phyloP scores from a whole-genome alignment of 2,113 vertebrate genomes.

The Hystrix brachyura region DNA sequence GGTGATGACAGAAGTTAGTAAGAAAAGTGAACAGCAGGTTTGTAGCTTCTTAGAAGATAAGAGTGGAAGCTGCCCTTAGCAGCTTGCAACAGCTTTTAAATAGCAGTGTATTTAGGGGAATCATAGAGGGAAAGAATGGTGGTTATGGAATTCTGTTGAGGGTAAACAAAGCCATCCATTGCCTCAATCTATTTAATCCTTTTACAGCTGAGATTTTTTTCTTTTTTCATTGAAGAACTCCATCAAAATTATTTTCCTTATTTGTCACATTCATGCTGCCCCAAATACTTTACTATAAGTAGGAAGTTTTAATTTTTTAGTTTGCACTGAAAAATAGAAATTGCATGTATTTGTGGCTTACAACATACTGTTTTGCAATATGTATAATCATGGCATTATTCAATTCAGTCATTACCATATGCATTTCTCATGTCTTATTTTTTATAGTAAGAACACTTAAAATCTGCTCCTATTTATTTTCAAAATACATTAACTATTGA shows the following conservation, averaged over 20 bases:
- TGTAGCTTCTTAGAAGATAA: constrained; percentile 29
- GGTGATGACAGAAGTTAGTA: constrained; percentile 40
- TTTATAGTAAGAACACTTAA: background rate
- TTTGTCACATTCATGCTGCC: background rate
- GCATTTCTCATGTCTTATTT: background rate
- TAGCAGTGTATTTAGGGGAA: background rate
- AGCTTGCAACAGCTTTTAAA: constrained; percentile 8
- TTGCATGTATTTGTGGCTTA: background rate
- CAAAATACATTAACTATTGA: background rate
- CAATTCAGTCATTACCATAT: background rate
- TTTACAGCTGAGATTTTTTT: constrained; percentile 48
- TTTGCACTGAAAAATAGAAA: background rate
- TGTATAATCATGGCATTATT: background rate
- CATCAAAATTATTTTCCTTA: background rate
- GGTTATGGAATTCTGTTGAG: background rate
- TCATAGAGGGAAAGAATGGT: constrained; percentile 36
- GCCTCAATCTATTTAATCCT: background rate
- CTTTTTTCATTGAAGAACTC: background rate
- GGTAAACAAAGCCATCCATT: constrained; percentile 13
- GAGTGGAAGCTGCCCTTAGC: constrained; percentile 3
- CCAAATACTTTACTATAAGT: background rate
- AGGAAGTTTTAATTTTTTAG: background rate
- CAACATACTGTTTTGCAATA: background rate
- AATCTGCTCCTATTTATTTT: background rate
- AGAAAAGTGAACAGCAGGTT: background rate